Percentiles rank a stretch among this genome's conserved stretches.
These are phyloP conservation scores for Drosophila rubida DNA, from an alignment of 2,888 invertebrate genomes.

Conservation along the genomic window DNA sequence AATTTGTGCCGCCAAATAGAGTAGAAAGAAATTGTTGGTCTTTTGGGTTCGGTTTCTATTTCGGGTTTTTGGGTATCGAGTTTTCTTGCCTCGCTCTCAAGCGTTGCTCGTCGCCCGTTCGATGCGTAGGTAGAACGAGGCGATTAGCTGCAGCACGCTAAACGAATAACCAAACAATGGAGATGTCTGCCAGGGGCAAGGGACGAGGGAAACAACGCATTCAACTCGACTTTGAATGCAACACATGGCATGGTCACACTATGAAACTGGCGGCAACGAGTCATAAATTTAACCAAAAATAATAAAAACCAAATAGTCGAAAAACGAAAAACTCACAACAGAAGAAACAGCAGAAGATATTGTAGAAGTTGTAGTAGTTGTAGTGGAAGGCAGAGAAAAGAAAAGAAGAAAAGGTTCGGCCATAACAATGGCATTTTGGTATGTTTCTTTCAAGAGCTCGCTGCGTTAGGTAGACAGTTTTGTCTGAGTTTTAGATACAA, in stretches of 20 bases:
- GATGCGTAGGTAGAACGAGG: slow-evolving; percentile 52
- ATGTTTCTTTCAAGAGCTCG: slow-evolving; percentile 30
- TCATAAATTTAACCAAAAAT: slow-evolving; percentile 73
- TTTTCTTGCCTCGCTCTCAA: slow-evolving; percentile 35
- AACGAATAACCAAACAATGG: slow-evolving; percentile 70
- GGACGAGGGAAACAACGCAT: slow-evolving; percentile 64
- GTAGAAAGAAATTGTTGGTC: slow-evolving; percentile 39
- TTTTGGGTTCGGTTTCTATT: slow-evolving; percentile 28
- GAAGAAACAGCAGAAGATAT: not conserved
- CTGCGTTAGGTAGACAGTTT: slow-evolving; percentile 63
- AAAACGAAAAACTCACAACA: slow-evolving; percentile 46
- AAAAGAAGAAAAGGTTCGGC: slow-evolving; percentile 54
- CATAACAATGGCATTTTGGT: slow-evolving; percentile 53
- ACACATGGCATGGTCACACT: slow-evolving; percentile 69
- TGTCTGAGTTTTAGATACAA: slow-evolving; percentile 37
- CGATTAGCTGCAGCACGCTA: slow-evolving; percentile 65
- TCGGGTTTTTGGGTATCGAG: slow-evolving; percentile 10
- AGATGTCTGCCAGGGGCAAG: not conserved
- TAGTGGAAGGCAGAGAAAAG: slow-evolving; percentile 9
- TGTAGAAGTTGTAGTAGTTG: slow-evolving; percentile 26
- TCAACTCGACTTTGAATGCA: slow-evolving; percentile 59
- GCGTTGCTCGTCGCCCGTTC: slow-evolving; percentile 13
- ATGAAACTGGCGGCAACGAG: slow-evolving; percentile 54
- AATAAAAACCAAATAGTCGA: slow-evolving; percentile 78
- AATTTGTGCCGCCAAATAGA: slow-evolving; percentile 76